Percentiles rank a stretch among this genome's conserved stretches.
phyloP scores from a whole-genome alignment of 2,888 invertebrate genomes.

The Brenthis ino region DNA sequence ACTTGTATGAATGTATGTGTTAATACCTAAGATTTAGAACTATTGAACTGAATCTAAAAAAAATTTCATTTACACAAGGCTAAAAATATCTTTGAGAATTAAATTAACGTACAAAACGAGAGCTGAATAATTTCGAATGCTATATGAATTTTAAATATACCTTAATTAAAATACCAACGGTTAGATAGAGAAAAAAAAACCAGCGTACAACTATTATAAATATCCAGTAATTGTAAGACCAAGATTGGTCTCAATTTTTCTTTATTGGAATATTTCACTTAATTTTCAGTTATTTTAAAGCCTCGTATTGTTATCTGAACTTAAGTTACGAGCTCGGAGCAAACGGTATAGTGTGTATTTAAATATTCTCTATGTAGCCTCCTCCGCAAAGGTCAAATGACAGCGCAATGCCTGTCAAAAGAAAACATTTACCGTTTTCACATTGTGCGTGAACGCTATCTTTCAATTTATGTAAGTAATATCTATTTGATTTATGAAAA shows the following conservation, averaged over 20 bases:
- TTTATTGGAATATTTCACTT: background rate
- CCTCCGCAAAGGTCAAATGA: conserved; percentile 6
- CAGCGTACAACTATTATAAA: too few relatives aligned
- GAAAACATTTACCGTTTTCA: conserved; percentile 10
- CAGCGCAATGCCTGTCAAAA: conserved; percentile 7
- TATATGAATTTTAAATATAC: too few relatives aligned
- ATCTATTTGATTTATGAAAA: too few relatives aligned
- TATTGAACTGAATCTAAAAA: too few relatives aligned
- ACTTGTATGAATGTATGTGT: too few relatives aligned
- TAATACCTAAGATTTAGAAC: too few relatives aligned
- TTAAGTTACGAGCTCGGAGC: background rate
- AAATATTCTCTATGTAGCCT: conserved; percentile 9
- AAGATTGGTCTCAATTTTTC: background rate
- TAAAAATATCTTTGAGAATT: too few relatives aligned
- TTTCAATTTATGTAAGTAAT: background rate
- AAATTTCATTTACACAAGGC: too few relatives aligned
- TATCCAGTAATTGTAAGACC: background rate
- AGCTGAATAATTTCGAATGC: too few relatives aligned
- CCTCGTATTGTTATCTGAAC: conserved; percentile 4
- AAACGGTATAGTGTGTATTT: conserved; percentile 2
- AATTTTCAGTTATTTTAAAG: conserved; percentile 1
- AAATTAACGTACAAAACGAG: too few relatives aligned
- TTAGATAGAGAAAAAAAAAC: too few relatives aligned
- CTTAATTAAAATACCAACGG: too few relatives aligned
- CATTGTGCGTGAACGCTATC: background rate